A percentile compares a stretch with the other conserved stretches of the same genome.
These are phyloP conservation scores for Cyprinus carpio DNA, from an alignment of 2,113 vertebrate species.

Conservation along the genomic window DNA sequence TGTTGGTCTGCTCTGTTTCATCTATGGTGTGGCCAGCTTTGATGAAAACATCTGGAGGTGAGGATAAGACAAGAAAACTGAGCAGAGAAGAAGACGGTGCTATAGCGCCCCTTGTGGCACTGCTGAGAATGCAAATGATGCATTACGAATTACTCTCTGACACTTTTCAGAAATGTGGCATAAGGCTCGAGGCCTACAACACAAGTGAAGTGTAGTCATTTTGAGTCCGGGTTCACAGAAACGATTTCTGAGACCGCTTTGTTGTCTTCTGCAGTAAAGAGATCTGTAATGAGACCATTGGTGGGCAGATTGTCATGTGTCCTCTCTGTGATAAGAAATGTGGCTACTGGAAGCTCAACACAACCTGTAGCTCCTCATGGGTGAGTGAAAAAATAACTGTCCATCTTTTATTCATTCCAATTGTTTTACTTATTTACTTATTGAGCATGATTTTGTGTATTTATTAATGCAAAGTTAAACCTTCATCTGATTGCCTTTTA, in stretches of 20 bases:
- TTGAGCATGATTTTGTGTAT: neutral
- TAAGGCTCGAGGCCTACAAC: neutral
- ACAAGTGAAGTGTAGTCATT: neutral
- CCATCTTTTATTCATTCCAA: neutral
- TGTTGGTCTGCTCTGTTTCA: slow-evolving; percentile 90
- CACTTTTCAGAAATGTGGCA: neutral
- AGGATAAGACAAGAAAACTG: neutral
- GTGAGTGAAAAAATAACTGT: slow-evolving; percentile 56
- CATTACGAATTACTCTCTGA: neutral
- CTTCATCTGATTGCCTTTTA: slow-evolving; percentile 26
- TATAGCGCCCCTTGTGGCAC: neutral
- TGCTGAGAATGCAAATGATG: neutral
- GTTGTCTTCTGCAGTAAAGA: slow-evolving; percentile 87
- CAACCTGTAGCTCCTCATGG: slow-evolving; percentile 89
- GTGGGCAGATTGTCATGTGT: slow-evolving; percentile 88
- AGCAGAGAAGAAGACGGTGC: neutral
- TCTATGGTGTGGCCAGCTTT: slow-evolving; percentile 90
- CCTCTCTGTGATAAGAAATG: slow-evolving; percentile 96
- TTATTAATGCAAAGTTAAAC: neutral
- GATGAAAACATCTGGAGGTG: slow-evolving; percentile 96
- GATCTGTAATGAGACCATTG: slow-evolving; percentile 88
- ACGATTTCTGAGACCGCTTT: neutral
- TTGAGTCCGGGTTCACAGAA: neutral
- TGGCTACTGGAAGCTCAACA: slow-evolving; percentile 91
- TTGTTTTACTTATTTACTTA: neutral